Percentiles rank a stretch among this genome's conserved stretches.
phyloP scores from a whole-genome alignment of 2,113 vertebrate genomes.

The Pao palembangensis region DNA sequence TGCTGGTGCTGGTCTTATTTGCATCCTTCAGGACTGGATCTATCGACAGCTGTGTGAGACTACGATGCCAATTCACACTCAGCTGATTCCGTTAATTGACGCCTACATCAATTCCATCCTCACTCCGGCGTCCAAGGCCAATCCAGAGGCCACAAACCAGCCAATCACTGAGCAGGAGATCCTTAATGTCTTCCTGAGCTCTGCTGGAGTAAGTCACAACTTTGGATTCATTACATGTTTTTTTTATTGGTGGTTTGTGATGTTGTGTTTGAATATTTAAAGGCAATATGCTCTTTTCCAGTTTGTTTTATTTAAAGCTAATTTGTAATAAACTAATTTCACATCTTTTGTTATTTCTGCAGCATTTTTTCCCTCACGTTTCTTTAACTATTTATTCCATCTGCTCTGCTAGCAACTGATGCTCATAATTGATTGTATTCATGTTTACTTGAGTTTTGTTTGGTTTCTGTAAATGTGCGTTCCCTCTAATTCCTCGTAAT shows the following conservation, averaged over 20 bases:
- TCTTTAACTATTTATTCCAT: too few species aligned
- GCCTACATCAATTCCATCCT: conserved; percentile 97
- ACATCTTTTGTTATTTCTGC: conserved; percentile 1
- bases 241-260: neutral
- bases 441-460: too few species aligned
- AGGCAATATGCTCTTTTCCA: too few species aligned
- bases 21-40: conserved; percentile 88
- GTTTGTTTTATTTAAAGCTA: neutral
- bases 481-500: neutral
- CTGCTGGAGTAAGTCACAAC: conserved; percentile 75
- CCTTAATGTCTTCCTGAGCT: conserved; percentile 87
- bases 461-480: neutral
- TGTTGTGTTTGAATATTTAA: neutral
- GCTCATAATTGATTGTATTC: too few species aligned
- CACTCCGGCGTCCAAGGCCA: conserved; percentile 95
- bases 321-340: neutral
- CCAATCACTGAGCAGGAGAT: conserved; percentile 98
- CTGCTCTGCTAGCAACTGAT: too few species aligned
- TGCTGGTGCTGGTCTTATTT: neutral
- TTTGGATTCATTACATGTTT: neutral
- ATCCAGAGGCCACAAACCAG: conserved; percentile 97
- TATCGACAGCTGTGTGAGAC: conserved; percentile 95
- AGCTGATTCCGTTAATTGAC: conserved; percentile 92
- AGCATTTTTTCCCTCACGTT: too few species aligned
- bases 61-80: conserved; percentile 90